Evolutionary conservation across 2,113 vertebrate genomes (phyloP), one percentile per base, ranked within the genome.

Genomic region (Agapornis roseicollis): DNA sequence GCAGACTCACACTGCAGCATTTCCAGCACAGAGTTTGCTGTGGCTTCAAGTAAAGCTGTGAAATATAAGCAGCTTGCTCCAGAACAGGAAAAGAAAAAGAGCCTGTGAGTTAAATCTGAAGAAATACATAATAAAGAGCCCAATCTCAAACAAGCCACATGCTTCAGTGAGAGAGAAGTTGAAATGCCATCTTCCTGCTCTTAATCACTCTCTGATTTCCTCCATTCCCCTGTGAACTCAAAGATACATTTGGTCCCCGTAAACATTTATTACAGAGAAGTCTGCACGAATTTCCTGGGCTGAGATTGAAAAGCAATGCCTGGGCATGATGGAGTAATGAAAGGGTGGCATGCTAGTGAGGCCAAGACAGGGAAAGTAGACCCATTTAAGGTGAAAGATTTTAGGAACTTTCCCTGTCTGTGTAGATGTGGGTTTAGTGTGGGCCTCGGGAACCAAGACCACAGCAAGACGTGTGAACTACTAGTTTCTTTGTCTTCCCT

Each of bases 71-170:
- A 78, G n/a, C 53, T 85, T 89, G 28, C 58, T 87, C 61, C 58
- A 42, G 66, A 88, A 17, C 6, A 31, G 44, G 78, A 52, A 74
- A 63, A 73, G 13, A 52, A 31, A 37, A 44, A 12, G n/a, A 85
- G 2, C 25, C 35, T 2, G 3, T 33, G 49, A 69, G 29, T 58
- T 63, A 77, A 93, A 83, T 28, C 28, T 55, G 37, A 53, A 78
- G 12, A 55, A 78, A 71, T 35, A 8, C 1, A 1, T 11, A 42
- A 42, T 31, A 50, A 70, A 1, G 4, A 68, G 56, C 39, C 6
- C 23, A 20, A 52, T 8, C 56, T 14, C 35, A 23, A 85, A 42
- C 2, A 46, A 69, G 70, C 6, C 13, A 19, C 0, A 0, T 24
- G 14, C 25, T 85, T 39, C 49, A 69, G 27, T 10, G 28, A 52